These are phyloP conservation scores for Smithornis capensis DNA, from an alignment of 2,113 vertebrate species.

Conservation along the genomic window DNA sequence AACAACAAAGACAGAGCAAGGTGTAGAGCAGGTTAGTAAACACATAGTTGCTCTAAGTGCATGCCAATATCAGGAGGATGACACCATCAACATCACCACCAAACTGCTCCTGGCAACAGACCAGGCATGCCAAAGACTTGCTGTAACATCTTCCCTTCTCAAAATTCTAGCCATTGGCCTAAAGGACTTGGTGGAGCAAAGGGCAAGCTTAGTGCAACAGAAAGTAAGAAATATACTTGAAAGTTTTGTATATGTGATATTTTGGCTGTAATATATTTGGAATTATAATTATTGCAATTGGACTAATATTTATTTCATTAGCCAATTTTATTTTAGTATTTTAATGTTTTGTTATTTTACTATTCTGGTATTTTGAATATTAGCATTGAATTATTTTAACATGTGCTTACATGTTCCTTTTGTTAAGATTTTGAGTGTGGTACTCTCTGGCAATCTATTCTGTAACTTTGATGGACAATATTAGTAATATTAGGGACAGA, in stretches of 20 bases:
- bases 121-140: neutral
- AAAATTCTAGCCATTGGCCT: neutral
- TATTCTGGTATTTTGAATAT: neutral
- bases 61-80: neutral
- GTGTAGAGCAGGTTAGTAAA: neutral
- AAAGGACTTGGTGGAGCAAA: neutral
- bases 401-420: rapidly evolving
- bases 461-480: neutral
- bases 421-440: neutral
- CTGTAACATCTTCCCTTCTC: neutral
- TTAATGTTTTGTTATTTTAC: neutral
- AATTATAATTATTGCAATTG: neutral
- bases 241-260: neutral
- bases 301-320: neutral
- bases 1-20: neutral
- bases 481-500: neutral
- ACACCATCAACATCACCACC: neutral
- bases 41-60: neutral
- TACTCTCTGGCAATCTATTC: neutral
- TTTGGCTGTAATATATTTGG: neutral
- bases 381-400: neutral
- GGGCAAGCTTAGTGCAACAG: neutral
- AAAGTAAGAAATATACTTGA: neutral
- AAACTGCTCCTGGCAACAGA: neutral
- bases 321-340: neutral